Conservation (phyloP, 2,888 invertebrate genomes). For the Watsonalla cultraria region DNA sequence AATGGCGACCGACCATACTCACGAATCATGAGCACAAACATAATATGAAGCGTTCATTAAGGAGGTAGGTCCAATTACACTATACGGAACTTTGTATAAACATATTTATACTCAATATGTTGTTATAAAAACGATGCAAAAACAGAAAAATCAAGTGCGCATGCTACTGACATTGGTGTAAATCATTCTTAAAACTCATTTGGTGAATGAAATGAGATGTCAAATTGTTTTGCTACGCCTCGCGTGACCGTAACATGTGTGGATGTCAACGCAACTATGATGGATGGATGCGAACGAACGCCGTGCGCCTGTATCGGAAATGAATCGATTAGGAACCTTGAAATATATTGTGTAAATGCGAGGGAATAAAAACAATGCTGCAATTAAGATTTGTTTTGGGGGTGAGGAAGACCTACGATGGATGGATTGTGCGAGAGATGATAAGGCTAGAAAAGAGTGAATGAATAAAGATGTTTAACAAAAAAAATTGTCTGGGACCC, state of each 20-base stretch:
- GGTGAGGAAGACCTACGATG: too few species aligned
- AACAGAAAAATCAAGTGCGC: neutral
- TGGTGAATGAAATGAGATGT: slow-evolving; percentile 10
- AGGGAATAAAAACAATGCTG: too few species aligned
- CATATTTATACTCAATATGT: too few species aligned
- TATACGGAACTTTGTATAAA: too few species aligned
- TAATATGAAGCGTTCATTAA: too few species aligned
- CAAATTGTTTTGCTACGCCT: slow-evolving; percentile 13
- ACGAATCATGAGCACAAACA: neutral
- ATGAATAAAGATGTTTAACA: too few species aligned
- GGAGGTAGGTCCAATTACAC: too few species aligned
- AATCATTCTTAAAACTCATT: slow-evolving; percentile 6
- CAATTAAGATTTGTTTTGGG: neutral
- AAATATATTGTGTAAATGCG: too few species aligned
- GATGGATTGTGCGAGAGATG: too few species aligned
- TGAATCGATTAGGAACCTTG: neutral
- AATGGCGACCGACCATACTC: neutral
- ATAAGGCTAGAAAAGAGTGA: too few species aligned
- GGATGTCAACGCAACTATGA: slow-evolving; percentile 14
- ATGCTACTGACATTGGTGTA: neutral
- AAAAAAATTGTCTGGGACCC: too few species aligned
- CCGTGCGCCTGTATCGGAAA: neutral
- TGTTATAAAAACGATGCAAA: too few species aligned
- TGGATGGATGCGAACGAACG: slow-evolving; percentile 11
- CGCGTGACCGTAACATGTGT: slow-evolving; percentile 13